Evolutionary conservation across 2,888 invertebrate species (phyloP).

Genomic region (Cephus spinipes): DNA sequence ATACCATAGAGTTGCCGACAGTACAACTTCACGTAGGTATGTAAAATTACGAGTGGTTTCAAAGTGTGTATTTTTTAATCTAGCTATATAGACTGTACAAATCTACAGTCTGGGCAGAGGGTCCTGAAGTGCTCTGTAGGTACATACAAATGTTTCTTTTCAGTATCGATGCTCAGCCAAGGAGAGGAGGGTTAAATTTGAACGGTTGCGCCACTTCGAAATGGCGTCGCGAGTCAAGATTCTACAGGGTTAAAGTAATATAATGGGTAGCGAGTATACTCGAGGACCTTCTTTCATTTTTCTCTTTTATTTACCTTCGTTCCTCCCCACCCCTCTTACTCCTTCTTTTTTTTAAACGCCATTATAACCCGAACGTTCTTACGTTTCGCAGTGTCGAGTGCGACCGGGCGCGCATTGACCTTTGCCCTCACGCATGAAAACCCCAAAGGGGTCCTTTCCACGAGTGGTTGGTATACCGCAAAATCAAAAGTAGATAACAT

Average conservation of each 20-base stretch:
- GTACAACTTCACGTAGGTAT: no score
- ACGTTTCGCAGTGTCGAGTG: conserved; percentile 55
- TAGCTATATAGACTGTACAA: no score
- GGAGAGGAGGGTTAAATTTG: conserved; percentile 19
- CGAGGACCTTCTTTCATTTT: conserved; percentile 12
- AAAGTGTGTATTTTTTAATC: no score
- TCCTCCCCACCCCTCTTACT: conserved; percentile 14
- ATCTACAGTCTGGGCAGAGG: no score
- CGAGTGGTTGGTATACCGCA: conserved; percentile 43
- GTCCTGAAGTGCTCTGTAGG: no score
- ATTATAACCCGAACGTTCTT: conserved; percentile 49
- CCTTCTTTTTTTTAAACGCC: conserved; percentile 34
- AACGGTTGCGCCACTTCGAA: conserved; percentile 44
- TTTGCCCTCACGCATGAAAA: conserved; percentile 50
- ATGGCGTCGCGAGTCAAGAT: conserved; percentile 57
- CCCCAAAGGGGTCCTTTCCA: conserved; percentile 42
- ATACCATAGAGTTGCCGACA: no score
- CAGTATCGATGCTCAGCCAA: conserved; percentile 49
- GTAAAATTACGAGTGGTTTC: no score
- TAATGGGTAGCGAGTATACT: conserved; percentile 41
- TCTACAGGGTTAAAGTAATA: conserved; percentile 49
- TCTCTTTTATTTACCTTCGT: background rate
- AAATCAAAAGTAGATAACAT: no score
- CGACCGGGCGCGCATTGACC: conserved; percentile 50
- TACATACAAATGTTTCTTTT: conserved; percentile 50